Percentiles rank a stretch among this genome's conserved stretches.
Evolutionary conservation across 2,888 invertebrate species (phyloP).

Genomic region (Melipona beecheii): DNA sequence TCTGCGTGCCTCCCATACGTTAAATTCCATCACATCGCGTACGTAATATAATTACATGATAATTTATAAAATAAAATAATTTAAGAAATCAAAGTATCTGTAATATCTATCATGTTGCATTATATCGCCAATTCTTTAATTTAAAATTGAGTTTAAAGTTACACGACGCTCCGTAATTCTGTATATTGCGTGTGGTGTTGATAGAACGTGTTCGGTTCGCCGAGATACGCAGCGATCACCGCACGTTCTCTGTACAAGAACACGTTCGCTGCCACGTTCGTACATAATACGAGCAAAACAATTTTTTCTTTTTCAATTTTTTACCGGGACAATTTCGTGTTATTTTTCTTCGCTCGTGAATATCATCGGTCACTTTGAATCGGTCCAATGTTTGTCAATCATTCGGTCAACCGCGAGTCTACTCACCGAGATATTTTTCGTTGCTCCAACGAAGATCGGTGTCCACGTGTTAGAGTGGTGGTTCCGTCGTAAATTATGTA

Average conservation of each 20-base stretch:
- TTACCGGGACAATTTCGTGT: background rate
- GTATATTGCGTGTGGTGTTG: background rate
- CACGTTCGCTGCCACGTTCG: background rate
- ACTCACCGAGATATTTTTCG: constrained; percentile 52
- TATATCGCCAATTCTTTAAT: too few relatives aligned
- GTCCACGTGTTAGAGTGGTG: constrained; percentile 22
- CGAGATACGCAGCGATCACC: background rate
- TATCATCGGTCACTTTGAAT: background rate
- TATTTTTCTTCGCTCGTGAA: background rate
- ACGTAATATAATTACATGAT: too few relatives aligned
- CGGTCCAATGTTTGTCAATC: background rate
- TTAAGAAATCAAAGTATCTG: too few relatives aligned
- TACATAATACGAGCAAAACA: background rate
- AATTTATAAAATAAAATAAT: too few relatives aligned
- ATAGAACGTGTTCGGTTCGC: too few relatives aligned
- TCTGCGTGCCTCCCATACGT: too few relatives aligned
- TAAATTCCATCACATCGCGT: too few relatives aligned
- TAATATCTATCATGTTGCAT: too few relatives aligned
- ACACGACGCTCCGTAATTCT: too few relatives aligned
- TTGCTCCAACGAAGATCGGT: background rate
- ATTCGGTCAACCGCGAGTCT: background rate
- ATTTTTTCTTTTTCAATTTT: too few relatives aligned
- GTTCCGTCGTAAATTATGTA: constrained; percentile 60
- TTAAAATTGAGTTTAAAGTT: background rate
- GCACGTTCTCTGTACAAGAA: fast-evolving